Evolutionary conservation across 2,797 vertebrate genomes (phyloP).

Genomic region (Sardinella longiceps): DNA sequence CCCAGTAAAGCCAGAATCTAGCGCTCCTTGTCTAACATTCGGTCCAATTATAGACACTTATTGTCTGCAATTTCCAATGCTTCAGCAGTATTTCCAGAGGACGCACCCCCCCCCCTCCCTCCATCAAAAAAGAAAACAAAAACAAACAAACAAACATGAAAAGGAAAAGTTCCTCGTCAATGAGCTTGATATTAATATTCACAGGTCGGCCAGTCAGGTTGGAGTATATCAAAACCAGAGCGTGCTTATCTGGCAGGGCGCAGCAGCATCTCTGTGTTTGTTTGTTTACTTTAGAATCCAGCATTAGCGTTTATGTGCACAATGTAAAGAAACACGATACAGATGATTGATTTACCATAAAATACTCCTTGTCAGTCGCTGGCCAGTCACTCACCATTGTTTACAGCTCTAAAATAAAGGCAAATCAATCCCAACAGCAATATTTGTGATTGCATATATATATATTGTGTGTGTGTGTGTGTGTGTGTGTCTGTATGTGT

Average conservation of each 20-base stretch:
- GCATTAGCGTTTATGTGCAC: background rate
- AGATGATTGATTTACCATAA: conserved; percentile 16
- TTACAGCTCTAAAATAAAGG: background rate
- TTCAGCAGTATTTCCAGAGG: background rate
- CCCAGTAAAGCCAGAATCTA: conserved; percentile 12
- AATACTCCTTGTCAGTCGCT: conserved; percentile 1
- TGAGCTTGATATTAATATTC: background rate
- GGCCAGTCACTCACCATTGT: background rate
- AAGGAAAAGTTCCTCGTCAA: background rate
- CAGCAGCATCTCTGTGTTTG: background rate
- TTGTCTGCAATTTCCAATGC: background rate
- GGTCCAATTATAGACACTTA: background rate
- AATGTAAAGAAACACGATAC: conserved; percentile 16
- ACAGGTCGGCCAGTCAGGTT: background rate
- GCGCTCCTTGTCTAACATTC: background rate
- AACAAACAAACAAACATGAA: background rate
- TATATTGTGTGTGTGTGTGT: too few relatives aligned
- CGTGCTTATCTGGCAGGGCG: background rate
- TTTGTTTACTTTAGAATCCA: conserved; percentile 5
- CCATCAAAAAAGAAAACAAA: background rate
- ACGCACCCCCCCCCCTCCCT: background rate
- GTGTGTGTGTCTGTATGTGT: too few relatives aligned
- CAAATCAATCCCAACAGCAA: background rate
- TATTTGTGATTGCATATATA: background rate
- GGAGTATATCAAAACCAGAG: background rate